phyloP scores from a whole-genome alignment of 2,113 vertebrate genomes.

The Lepisosteus osseus region DNA sequence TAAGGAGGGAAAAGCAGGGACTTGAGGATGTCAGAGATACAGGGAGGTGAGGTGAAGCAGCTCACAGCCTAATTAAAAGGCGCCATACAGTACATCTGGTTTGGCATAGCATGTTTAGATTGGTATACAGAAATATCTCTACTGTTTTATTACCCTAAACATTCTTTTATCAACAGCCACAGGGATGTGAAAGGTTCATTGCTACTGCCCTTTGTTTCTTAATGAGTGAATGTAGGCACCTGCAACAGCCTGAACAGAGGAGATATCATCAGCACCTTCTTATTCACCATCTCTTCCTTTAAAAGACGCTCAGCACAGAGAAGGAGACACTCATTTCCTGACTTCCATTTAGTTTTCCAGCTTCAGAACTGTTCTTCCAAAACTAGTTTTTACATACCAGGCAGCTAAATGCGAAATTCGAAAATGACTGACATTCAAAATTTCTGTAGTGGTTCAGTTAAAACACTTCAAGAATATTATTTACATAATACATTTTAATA shows the following conservation, averaged over 20 bases:
- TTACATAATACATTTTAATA: too few species aligned
- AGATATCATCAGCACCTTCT: background rate
- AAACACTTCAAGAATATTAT: too few species aligned
- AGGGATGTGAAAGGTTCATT: background rate
- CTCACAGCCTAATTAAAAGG: background rate
- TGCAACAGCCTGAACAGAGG: background rate
- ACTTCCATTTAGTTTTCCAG: too few species aligned
- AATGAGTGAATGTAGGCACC: background rate
- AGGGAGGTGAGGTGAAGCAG: background rate
- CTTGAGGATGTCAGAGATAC: background rate
- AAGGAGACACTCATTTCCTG: too few species aligned
- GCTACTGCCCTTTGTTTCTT: background rate
- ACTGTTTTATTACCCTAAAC: background rate
- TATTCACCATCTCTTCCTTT: background rate
- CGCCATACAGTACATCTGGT: background rate
- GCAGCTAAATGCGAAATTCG: too few species aligned
- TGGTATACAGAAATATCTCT: background rate
- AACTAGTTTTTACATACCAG: too few species aligned
- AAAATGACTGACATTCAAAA: too few species aligned
- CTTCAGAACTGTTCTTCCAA: too few species aligned
- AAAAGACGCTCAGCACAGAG: too few species aligned
- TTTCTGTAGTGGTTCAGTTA: too few species aligned
- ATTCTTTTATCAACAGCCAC: background rate
- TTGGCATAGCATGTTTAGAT: background rate
- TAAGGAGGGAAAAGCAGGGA: background rate